Base-by-base conservation (phyloP, 2,113 vertebrate genomes). In the Muntiacus reevesi region DNA sequence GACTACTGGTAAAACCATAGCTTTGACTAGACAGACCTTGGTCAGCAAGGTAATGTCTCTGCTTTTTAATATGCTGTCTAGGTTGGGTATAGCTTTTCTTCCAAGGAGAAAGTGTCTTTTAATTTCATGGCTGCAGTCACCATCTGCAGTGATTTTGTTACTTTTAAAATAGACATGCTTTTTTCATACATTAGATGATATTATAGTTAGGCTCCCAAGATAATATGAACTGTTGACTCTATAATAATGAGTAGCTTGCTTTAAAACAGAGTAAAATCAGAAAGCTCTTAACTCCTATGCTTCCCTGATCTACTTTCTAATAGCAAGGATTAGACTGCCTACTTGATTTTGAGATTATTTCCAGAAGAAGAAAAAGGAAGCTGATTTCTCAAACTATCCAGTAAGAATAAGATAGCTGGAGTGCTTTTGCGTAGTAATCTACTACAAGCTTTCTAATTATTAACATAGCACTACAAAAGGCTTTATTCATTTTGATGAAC, bases 391-490 rank as follows among this genome's bases (percentile, higher is more conserved):
- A 98, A 93, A 98, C 57, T 83, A 93, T 81, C 33, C 84, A 71
- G 57, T 16, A 97, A 28, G 67, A 98, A 98, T 92, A 97, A 96
- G 97, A 98, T 59, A 62, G 78, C 10, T 81, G 60, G 2, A 50
- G 23, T 55, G 97, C 10, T 82, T 91, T 64, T 87, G n/a, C 94
- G 50, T 55, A 98, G 76, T 55, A 94, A 92, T 16, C 94, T 95
- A 91, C 87, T 90, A 13, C 74, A 97, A 94, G 71, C 25, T 84
- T 96, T 97, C 5, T 97, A 98, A 98, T 98, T 97, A 88, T 83
- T 97, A 97, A 47, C 0, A 15, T 19, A 93, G 76, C 52, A 84
- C 23, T 95, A 88, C 30, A 96, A 19, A 93, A 95, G 79, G 57
- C 13, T 64, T 94, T 96, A 95, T 57, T 67, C 87, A 96, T 97